A percentile compares a stretch with the other conserved stretches of the same genome.
Evolutionary conservation across 2,113 vertebrate genomes (phyloP).

Genomic region (Chaetops frenatus): DNA sequence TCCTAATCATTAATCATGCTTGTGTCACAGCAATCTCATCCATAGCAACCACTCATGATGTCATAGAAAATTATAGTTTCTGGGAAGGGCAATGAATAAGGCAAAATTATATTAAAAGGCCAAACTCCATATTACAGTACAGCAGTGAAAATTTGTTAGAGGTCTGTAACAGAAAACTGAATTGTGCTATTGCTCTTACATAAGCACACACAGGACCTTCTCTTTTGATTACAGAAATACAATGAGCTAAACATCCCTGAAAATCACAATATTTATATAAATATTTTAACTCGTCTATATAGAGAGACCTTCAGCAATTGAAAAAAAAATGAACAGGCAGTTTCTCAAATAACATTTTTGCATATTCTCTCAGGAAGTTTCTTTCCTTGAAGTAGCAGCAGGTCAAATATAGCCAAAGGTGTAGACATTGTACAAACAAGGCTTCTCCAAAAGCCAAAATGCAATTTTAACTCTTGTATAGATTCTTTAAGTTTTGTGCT

Average conservation of each 20-base stretch:
- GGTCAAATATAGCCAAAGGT: neutral
- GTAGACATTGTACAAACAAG: neutral
- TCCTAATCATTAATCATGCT: neutral
- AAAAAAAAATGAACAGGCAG: neutral
- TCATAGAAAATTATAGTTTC: neutral
- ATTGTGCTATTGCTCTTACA: neutral
- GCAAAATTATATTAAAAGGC: neutral
- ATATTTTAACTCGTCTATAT: neutral
- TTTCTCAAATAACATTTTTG: neutral
- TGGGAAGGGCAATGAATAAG: neutral
- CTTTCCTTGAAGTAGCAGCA: neutral
- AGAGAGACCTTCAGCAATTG: neutral
- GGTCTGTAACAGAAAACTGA: neutral
- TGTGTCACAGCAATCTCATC: neutral
- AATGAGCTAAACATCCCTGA: neutral
- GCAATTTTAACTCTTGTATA: neutral
- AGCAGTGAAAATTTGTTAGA: neutral
- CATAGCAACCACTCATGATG: slow-evolving; percentile 4
- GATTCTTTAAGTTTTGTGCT: neutral
- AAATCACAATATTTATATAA: neutral
- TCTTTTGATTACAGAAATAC: neutral
- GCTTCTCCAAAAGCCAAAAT: neutral
- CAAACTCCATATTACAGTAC: neutral
- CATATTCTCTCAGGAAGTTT: neutral
- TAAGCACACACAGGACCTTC: neutral